Percentiles rank a stretch among this genome's conserved stretches.
Conservation (phyloP, 2,113 vertebrate genomes). For the Empidonax traillii region DNA sequence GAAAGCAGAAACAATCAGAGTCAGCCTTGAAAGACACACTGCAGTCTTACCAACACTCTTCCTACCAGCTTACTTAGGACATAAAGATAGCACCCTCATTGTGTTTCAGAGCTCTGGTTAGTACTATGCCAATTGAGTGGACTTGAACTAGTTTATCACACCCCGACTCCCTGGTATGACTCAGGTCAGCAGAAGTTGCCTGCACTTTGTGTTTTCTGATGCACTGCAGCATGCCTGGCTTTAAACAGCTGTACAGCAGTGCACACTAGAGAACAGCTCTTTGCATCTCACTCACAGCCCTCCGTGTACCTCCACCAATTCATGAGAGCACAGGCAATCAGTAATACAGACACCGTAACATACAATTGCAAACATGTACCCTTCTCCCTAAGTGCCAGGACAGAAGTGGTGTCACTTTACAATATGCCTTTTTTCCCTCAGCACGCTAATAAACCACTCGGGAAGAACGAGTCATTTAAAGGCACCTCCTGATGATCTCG, state of each 20-base stretch:
- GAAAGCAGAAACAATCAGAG: background rate
- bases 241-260: conserved; percentile 18
- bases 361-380: background rate
- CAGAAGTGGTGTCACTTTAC: background rate
- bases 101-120: background rate
- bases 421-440: background rate
- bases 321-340: background rate
- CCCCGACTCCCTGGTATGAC: background rate
- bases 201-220: background rate
- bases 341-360: rapidly evolving
- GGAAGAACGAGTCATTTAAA: background rate
- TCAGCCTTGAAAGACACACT: background rate
- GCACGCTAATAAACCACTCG: background rate
- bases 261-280: background rate
- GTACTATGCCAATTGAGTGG: background rate
- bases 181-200: background rate
- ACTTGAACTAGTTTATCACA: background rate
- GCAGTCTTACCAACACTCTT: background rate
- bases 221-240: conserved; percentile 26
- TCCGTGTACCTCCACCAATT: rapidly evolving
- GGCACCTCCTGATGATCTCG: background rate
- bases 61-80: background rate
- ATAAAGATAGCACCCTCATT: background rate
- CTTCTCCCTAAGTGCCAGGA: background rate
- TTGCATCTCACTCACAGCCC: background rate